Base-by-base conservation (phyloP, 2,888 invertebrate genomes). In the Syritta pipiens region DNA sequence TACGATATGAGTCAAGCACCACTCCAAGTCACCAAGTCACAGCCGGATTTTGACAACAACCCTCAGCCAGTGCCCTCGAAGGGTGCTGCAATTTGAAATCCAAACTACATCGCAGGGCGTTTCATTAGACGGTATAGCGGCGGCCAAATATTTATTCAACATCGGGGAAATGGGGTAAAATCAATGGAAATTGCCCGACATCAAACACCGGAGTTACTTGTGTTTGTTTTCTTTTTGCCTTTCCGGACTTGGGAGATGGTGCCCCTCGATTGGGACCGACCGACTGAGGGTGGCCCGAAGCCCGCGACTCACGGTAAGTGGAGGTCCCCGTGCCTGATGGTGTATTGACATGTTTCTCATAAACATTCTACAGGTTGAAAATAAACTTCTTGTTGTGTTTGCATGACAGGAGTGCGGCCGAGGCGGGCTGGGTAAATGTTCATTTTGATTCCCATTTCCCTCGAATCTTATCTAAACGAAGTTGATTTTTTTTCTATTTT, bases 311-410 rank as follows among this genome's bases (percentile, higher is more conserved):
- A 1, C 3, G 9, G 17, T 10, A 10, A 1, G 19, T 19, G n/a
- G 12, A 17, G 40, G 10, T 9, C 26, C 26, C 26, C 9, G 26
- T 9, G 42, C n/a, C 40, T 44, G 48, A 60, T 26, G 37, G 60
- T 44, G 35, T 53, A 48, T 53, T 59, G 71, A 57, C 69, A 76
- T 65, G 59, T 53, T 65, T 53, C 57, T 65, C 76, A 77, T 71
- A 77, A 71, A 65, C 71, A 71, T 77, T 77, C 76, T 65, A 77
- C 76, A 77, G 76, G 76, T 77, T 77, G 76, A 71, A 60, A 65
- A 59, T 59, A 71, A 71, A 76, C 76, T 69, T 59, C 48, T 57
- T 17, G 37, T n/a, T 44, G 28, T 67, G 71, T 59, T 59, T 71
- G 76, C 71, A 69, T 53, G 53, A 12, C 40, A 30, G 28, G 14